These are phyloP conservation scores for Coilia nasus DNA, from an alignment of 2,797 vertebrate species.

Conservation along the genomic window DNA sequence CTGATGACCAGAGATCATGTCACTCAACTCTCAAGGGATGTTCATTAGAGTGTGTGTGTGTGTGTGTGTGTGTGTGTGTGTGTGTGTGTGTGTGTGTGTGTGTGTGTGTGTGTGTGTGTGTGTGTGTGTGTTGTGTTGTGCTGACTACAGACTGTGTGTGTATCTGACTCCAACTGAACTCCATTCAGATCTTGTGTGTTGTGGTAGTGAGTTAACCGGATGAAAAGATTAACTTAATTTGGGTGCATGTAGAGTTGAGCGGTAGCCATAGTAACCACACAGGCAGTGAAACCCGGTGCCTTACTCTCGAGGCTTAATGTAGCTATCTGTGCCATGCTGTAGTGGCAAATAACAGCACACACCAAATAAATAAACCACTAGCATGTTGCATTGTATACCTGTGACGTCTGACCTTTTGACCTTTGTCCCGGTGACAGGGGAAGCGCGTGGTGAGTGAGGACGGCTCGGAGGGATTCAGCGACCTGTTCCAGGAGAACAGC, in stretches of 20 bases:
- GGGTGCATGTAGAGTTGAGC: background rate
- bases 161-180: background rate
- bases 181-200: background rate
- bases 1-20: too few relatives aligned
- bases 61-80: background rate
- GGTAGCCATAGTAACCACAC: background rate
- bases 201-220: background rate
- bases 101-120: background rate
- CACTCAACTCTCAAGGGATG: too few relatives aligned
- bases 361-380: too few relatives aligned
- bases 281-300: background rate
- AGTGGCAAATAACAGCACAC: background rate
- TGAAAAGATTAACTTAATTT: background rate
- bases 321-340: background rate
- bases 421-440: slow-evolving; percentile 72
- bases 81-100: background rate
- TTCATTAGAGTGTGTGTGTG: too few relatives aligned
- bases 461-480: slow-evolving; percentile 86
- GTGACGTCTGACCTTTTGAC: background rate
- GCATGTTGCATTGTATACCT: background rate
- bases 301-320: background rate
- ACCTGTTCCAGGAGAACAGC: slow-evolving; percentile 89
- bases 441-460: slow-evolving; percentile 90
- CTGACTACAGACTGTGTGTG: too few relatives aligned
- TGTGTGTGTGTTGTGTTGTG: too few relatives aligned